Evolutionary conservation across 2,888 invertebrate genomes (phyloP), one percentile per base, ranked within the genome.

Genomic region (Scaptomyza tumidula): DNA sequence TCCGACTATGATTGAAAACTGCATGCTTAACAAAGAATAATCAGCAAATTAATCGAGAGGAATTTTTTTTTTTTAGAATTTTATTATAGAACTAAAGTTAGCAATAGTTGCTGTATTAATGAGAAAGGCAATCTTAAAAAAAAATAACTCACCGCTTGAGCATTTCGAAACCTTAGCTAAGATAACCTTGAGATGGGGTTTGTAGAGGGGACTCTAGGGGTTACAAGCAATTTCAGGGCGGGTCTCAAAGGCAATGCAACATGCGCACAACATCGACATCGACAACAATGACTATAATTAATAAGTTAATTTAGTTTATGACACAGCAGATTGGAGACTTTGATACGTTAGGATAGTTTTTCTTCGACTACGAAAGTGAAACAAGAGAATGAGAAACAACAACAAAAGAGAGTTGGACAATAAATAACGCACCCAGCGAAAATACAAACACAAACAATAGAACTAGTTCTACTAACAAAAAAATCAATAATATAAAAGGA

Each of bases 401-500:
- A 10, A 39, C 9, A 37, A 35, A n/a, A 16, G 27, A 39, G 31
- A 56, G 14, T 49, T 57, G 41, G 44, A 27, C 44, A 45, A 13
- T 7, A 27, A 19, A 19, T 16, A 45, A 10, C 11, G n/a, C 14
- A 29, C 16, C 37, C 43, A 41, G 54, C 46, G 37, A 14, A 33
- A 19, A 46, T 35, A 45, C 50, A 56, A 43, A 43, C 44, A 58
- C 44, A 44, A 56, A 61, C 50, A 31, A 67, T 33, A 46, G 59
- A 76, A 60, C 66, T 54, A 65, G 72, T 66, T 64, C 48, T 64
- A 56, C 48, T 64, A 56, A 71, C 64, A 69, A 73, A 85, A 85
- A 85, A 82, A 85, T 85, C 73, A 82, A 87, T 87, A 86, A 39
- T 14, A 46, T 16, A 60, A 63, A 57, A 41, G 9, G 24, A 31